A percentile compares a stretch with the other conserved stretches of the same genome.
These are phyloP conservation scores for Mus caroli DNA, from an alignment of 2,797 vertebrate species.

Conservation along the genomic window DNA sequence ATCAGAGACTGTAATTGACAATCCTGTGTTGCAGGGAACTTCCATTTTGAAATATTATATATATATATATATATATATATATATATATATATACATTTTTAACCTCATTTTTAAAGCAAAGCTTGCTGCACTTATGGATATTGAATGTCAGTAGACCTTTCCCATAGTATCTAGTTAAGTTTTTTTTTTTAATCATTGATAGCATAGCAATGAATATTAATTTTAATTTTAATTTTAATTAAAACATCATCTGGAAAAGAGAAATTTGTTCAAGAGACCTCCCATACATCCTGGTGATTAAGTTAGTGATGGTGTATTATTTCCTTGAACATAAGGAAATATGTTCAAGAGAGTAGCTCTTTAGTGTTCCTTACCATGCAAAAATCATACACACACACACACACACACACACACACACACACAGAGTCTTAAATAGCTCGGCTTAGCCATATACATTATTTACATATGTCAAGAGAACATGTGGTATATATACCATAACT, in stretches of 20 bases:
- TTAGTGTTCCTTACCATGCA: not conserved
- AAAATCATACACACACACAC: not conserved
- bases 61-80: too few relatives aligned
- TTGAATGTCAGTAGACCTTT: not conserved
- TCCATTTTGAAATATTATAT: constrained; percentile 27
- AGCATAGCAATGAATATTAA: not conserved
- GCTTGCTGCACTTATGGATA: not conserved
- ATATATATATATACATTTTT: not conserved
- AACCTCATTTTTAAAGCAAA: constrained; percentile 19
- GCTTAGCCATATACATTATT: not conserved
- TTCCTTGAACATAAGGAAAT: not conserved
- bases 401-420: too few relatives aligned
- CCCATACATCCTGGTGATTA: not conserved
- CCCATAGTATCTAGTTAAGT: not conserved
- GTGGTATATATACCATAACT: not conserved
- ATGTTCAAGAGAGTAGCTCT: not conserved
- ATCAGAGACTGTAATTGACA: not conserved
- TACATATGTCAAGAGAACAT: not conserved
- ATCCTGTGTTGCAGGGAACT: not conserved
- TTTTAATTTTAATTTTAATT: constrained; percentile 49
- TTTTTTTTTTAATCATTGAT: not conserved
- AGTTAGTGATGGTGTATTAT: not conserved
- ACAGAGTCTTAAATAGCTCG: not conserved
- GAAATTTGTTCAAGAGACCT: not conserved
- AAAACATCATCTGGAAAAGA: not conserved